phyloP scores from a whole-genome alignment of 2,888 invertebrate species.

The Agonopterix heracliana region DNA sequence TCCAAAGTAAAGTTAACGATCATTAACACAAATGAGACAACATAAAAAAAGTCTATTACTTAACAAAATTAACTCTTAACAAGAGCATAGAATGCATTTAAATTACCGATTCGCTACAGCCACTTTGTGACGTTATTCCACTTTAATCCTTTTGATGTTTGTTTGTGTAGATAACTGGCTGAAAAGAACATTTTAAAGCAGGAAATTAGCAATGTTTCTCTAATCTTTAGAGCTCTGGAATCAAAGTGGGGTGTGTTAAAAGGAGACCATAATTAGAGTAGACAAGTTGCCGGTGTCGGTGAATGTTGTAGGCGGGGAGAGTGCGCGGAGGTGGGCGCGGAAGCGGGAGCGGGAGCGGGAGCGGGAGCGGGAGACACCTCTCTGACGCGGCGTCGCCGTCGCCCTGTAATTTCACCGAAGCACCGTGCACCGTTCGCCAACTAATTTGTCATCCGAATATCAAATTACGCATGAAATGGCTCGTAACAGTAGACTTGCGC shows the following conservation, averaged over 20 bases:
- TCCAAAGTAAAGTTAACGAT: too few species aligned
- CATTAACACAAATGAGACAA: too few species aligned
- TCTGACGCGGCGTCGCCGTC: conserved; percentile 17
- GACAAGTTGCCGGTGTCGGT: conserved; percentile 33
- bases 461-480: conserved; percentile 72
- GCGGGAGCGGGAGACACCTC: conserved; percentile 9
- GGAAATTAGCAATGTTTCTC: conserved; percentile 41
- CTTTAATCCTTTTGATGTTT: conserved; percentile 2
- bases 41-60: not conserved
- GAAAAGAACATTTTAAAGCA: conserved; percentile 23
- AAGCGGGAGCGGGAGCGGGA: conserved; percentile 4
- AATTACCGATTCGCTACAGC: conserved; percentile 3
- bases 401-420: conserved; percentile 62
- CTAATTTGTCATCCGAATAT: conserved; percentile 74
- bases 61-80: not conserved
- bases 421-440: conserved; percentile 44
- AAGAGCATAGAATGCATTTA: not conserved
- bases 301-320: conserved; percentile 1
- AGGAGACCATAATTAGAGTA: conserved; percentile 58
- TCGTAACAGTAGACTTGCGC: conserved; percentile 59
- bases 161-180: conserved; percentile 7
- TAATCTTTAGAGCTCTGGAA: conserved; percentile 44
- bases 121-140: conserved; percentile 6
- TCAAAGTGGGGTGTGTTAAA: conserved; percentile 46
- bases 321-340: conserved; percentile 14